These are phyloP conservation scores for Syndactyla subalaris DNA, from an alignment of 2,797 vertebrate genomes.

Conservation along the genomic window DNA sequence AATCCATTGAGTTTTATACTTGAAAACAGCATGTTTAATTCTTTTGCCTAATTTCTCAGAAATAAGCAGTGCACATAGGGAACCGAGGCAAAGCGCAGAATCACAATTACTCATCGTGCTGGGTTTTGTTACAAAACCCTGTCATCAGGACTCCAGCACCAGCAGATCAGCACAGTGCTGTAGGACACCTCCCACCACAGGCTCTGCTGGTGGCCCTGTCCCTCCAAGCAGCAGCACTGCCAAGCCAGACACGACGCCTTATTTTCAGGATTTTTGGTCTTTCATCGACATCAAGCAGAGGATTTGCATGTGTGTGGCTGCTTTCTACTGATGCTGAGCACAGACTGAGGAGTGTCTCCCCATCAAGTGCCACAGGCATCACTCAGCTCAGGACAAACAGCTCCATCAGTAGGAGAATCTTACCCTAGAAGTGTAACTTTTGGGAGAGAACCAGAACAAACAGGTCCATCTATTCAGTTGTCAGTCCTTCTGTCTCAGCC, in stretches of 20 bases:
- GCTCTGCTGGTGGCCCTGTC: neutral
- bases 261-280: neutral
- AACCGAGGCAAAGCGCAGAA: neutral
- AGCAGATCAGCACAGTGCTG: neutral
- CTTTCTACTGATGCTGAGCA: neutral
- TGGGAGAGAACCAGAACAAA: neutral
- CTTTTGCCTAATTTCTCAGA: neutral
- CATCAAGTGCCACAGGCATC: neutral
- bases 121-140: neutral
- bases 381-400: neutral
- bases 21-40: neutral
- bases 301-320: neutral
- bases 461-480: neutral
- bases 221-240: neutral
- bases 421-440: neutral
- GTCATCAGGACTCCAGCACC: neutral
- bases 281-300: rapidly evolving
- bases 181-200: neutral
- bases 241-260: neutral
- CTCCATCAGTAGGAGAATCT: neutral
- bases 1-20: rapidly evolving
- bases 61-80: neutral
- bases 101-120: neutral
- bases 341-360: neutral
- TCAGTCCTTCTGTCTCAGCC: neutral